Evolutionary conservation across 2,113 vertebrate species (phyloP), one percentile per base, ranked within the genome.

Genomic region (Gymnobelideus leadbeateri): DNA sequence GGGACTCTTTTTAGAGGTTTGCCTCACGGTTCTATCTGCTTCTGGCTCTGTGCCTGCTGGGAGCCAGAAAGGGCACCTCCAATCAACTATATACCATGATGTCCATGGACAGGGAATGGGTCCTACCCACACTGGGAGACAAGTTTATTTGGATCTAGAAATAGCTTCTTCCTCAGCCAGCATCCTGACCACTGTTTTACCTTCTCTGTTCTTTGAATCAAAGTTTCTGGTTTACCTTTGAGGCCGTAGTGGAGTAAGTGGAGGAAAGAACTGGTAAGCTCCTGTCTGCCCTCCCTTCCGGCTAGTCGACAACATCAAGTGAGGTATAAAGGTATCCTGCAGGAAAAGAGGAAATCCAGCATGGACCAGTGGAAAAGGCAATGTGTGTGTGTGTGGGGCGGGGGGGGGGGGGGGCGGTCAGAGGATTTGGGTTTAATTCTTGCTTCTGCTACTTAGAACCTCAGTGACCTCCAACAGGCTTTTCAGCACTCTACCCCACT

Each of bases 261-360:
- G n/a, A 0, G 97, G 90, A 47, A 93, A 93, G 26, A 54, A 93
- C 91, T 55, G 89, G 93, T 91, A 94, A 24, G 55, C 94, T 49
- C 57, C 93, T 0, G 96, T 93, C 12, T 0, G 1, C 91, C 77
- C 23, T 24, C 0, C 68, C 50, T 52, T 96, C 93, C 94, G 94
- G 89, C 92, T 23, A 0, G 61, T 43, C 21, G 77, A 92, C 89
- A 97, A 54, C 92, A 94, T 52, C 95, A 95, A 1, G 16, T 23
- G 91, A 51, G 97, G 95, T 95, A 96, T 94, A 93, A 95, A 93
- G 91, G 95, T 54, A n/a, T 93, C 97, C 97, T 97, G 46, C 47
- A 53, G 68, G 0, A 23, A 94, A 46, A 51, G 90, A 47, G 93
- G 50, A 8, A 28, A 19, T 54, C 43, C 25, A 50, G 43, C 91